Base-by-base conservation (phyloP, 2,888 invertebrate species). In the Ichneumon xanthorius region DNA sequence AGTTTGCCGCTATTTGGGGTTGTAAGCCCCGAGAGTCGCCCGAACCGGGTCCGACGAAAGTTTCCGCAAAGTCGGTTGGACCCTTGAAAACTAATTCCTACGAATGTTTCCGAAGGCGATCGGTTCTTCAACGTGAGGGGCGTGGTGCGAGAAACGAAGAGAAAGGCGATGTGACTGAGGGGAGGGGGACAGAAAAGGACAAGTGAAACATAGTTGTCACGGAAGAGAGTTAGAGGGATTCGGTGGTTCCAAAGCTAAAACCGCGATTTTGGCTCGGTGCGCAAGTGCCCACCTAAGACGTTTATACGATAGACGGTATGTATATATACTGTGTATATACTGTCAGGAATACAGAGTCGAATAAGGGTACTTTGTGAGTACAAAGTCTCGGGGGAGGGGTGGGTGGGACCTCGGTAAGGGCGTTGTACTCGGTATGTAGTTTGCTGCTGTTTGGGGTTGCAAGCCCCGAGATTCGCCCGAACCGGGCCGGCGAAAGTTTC, bases 51-150 rank as follows among this genome's bases (percentile, higher is more conserved):
- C 58, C 65, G 50, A 33, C 22, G 45, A 71, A 77, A 84, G 68
- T 81, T 45, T 85, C 37, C 45, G 30, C 2, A 63, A 76, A 85
- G 63, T 78, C 45, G 72, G 72, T 72, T 58, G 50, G 33, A 48
- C 67, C 61, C 40, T 73, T 78, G 48, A 73, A 33, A 85, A 75
- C 78, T 85, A 85, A 81, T 81, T 78, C 81, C 67, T 78, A 78
- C 53, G 76, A 84, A 84, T 80, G 70, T 45, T 45, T 40, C 45
- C 16, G 19, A 55, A 73, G 65, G 73, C 70, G 81, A 50, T 71
- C 37, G 48, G 55, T 70, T 68, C 73, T 73, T 58, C 26, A 19
- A 30, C 6, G 26, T 45, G 61, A 72, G 55, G 45, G 16, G 61
- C 33, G 73, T 16, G 50, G 71, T 55, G 16, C 30, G 9, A 37